Evolutionary conservation across 2,797 vertebrate species (phyloP).

Genomic region (Sebastolobus altivelis): DNA sequence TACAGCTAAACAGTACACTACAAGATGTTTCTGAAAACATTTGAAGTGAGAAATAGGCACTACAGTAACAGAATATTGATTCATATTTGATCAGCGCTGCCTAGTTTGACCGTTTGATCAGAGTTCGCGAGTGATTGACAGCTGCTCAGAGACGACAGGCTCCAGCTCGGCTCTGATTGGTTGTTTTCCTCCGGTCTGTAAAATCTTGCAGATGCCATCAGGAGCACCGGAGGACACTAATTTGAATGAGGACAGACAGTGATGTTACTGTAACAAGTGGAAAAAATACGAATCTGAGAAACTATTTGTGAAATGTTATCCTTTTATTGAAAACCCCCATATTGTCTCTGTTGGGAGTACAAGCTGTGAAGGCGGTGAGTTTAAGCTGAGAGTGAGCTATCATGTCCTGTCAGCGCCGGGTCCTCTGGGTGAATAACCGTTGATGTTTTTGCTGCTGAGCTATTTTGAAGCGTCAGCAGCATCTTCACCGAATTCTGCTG

Average conservation of each 20-base stretch:
- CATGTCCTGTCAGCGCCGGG: not conserved
- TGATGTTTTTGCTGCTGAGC: slow-evolving; percentile 32
- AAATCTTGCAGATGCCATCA: too few species aligned
- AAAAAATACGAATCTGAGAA: not conserved
- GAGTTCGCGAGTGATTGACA: too few species aligned
- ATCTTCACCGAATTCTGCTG: slow-evolving; percentile 22
- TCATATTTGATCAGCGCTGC: too few species aligned
- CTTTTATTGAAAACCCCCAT: not conserved
- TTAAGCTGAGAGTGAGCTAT: slow-evolving; percentile 36
- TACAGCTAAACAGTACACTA: too few species aligned
- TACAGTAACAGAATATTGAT: too few species aligned
- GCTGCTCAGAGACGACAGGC: too few species aligned
- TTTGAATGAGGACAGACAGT: not conserved
- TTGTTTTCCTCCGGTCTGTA: too few species aligned
- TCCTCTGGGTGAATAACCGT: slow-evolving; percentile 35
- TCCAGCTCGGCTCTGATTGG: too few species aligned
- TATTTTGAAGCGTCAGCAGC: slow-evolving; percentile 28
- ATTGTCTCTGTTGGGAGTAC: slow-evolving; percentile 8
- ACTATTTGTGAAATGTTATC: not conserved
- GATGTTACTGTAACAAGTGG: not conserved
- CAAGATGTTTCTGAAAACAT: too few species aligned
- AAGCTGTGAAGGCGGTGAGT: slow-evolving; percentile 21
- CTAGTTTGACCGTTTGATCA: too few species aligned
- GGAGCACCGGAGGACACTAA: not conserved
- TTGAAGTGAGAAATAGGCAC: too few species aligned